These are phyloP conservation scores for Agrochola lychnidis DNA, from an alignment of 2,888 invertebrate genomes.

Conservation along the genomic window DNA sequence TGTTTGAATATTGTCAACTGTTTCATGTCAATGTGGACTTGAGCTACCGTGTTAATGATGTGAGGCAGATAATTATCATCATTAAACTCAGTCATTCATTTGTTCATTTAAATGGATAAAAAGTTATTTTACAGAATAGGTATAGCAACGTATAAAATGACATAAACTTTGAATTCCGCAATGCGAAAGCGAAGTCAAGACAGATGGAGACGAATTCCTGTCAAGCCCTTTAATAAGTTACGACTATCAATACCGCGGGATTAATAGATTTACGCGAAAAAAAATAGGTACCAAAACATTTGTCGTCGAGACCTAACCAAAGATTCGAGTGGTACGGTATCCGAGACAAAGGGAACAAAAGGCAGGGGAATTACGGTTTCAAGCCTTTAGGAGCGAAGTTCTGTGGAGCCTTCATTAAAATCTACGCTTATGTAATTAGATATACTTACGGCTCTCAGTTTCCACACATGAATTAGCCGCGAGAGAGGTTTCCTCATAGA, in stretches of 20 bases:
- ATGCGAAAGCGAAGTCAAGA: conserved; percentile 19
- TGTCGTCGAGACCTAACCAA: conserved; percentile 66
- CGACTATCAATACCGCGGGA: background rate
- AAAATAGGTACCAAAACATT: conserved; percentile 63
- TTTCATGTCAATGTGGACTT: conserved; percentile 13
- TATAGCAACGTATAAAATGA: background rate
- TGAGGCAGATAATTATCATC: conserved; percentile 22
- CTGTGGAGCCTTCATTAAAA: conserved; percentile 79
- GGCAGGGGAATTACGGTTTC: conserved; percentile 78
- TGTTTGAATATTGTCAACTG: conserved; percentile 39
- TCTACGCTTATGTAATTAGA: conserved; percentile 76
- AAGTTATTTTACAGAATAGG: background rate
- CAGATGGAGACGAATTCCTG: background rate
- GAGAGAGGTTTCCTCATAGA: conserved; percentile 25
- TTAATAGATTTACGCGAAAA: conserved; percentile 39
- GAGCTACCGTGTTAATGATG: conserved; percentile 18
- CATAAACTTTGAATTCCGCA: conserved; percentile 8
- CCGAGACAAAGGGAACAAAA: conserved; percentile 81
- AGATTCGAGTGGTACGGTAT: conserved; percentile 69
- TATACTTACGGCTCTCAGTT: conserved; percentile 65
- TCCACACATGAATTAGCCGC: conserved; percentile 59
- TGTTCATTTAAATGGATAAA: background rate
- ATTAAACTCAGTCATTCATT: background rate
- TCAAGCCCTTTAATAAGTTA: background rate
- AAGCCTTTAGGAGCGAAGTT: conserved; percentile 75